Evolutionary conservation across 53 echinoderm and acorn worm genomes (phyloP), one percentile per base, ranked within the genome.

Genomic region (Mesocentrotus franciscanus): DNA sequence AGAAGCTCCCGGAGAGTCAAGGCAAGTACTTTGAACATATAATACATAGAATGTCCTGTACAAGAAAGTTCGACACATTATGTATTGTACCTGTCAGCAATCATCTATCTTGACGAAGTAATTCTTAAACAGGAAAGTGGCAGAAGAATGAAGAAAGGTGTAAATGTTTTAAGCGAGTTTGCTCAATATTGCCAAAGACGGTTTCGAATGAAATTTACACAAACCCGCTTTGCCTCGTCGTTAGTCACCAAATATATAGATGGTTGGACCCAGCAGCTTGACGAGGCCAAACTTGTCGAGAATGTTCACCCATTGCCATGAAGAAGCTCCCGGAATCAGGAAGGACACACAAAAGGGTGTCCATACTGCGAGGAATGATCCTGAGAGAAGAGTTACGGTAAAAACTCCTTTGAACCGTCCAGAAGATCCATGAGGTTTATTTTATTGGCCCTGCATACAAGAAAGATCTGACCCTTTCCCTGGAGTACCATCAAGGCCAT

Each of bases 221-320:
- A 61, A 17, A 91, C 16, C 34, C 20, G 64, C 32, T 39, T 62
- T 1, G 64, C 36, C 29, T 91, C 64, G 22, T 62, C 36, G 66
- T 91, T 91, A 35, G 91, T 64, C 9, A 91, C 0, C 36, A 91
- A 35, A 13, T 62, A 64, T 9, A 91, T 39, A 7, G 11, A 13
- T 36, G 91, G 91, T 22, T 91, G 91, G 11, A 91, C 39, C 91
- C 91, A 91, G 39, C 36, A 64, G 66, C 36, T 66, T 33, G 34
- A 29, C 11, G 39, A 9, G 2, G 36, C 32, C 3, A 91, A 91
- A n/a, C 1, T 64, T 66, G 24, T 91, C 64, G 7, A 64, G 36
- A 61, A 91, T 39, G 5, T 2, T 42, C 17, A 81, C 9, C 20
- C 18, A 42, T 16, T 11, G 36, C 22, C 81, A 20, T 39, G 36